Conservation (phyloP, 2,888 invertebrate genomes). For the Empis stercorea region DNA sequence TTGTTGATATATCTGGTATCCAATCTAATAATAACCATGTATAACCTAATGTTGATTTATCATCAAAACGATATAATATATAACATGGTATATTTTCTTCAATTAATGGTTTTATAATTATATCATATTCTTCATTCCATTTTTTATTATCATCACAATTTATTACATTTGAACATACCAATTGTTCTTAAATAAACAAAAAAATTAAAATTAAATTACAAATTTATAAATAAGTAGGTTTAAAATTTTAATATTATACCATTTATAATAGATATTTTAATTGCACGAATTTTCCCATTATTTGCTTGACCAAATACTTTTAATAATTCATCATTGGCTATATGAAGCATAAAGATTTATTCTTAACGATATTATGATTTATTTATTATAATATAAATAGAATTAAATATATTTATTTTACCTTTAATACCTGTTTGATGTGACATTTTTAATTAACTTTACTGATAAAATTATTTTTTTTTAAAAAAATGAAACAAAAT, state of each 20-base stretch:
- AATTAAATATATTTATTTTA: conserved; percentile 25
- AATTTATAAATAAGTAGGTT: too few relatives aligned
- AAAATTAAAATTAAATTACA: not conserved
- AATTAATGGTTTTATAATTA: conserved; percentile 53
- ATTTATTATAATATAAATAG: too few relatives aligned
- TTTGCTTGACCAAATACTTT: conserved; percentile 72
- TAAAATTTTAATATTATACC: conserved; percentile 43
- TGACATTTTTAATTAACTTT: conserved; percentile 48
- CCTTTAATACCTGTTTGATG: conserved; percentile 87
- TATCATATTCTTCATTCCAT: conserved; percentile 81
- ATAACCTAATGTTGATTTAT: conserved; percentile 64
- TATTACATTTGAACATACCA: conserved; percentile 34
- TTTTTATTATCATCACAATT: conserved; percentile 53
- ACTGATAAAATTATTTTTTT: too few relatives aligned
- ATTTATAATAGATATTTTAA: conserved; percentile 77
- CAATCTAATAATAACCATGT: conserved; percentile 91
- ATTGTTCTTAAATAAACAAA: too few relatives aligned
- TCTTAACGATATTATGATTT: too few relatives aligned
- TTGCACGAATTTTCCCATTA: conserved; percentile 57
- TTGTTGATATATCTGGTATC: conserved; percentile 82
- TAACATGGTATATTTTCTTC: conserved; percentile 80
- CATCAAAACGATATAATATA: conserved; percentile 73
- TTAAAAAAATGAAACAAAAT: too few relatives aligned
- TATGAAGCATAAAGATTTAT: too few relatives aligned
- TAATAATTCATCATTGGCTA: conserved; percentile 71